A percentile compares a stretch with the other conserved stretches of the same genome.
phyloP scores from a whole-genome alignment of 1,140 invertebrate species.

The Eumaeus atala region DNA sequence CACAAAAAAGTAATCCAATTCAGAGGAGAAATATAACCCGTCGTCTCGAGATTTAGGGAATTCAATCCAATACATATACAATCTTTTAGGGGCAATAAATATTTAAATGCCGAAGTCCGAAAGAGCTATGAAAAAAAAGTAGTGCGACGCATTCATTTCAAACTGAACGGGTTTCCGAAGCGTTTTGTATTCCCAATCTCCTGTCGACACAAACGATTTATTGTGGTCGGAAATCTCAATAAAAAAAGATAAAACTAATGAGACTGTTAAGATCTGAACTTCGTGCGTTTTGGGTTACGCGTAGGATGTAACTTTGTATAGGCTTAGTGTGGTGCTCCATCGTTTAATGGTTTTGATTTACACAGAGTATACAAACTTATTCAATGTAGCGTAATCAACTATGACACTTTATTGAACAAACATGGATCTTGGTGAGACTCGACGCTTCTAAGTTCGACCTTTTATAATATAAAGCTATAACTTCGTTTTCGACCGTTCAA shows the following conservation, averaged over 20 bases:
- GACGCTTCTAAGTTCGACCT: too few relatives aligned
- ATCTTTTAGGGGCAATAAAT: slow-evolving; percentile 26
- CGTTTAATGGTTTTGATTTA: background rate
- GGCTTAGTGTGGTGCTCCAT: background rate
- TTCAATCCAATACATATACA: slow-evolving; percentile 18
- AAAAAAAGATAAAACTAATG: slow-evolving; percentile 21
- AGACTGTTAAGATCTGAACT: slow-evolving; percentile 21
- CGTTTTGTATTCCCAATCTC: slow-evolving; percentile 18
- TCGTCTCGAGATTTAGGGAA: slow-evolving; percentile 16
- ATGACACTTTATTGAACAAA: too few relatives aligned
- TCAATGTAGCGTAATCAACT: too few relatives aligned
- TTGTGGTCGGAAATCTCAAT: slow-evolving; percentile 24
- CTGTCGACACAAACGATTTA: slow-evolving; percentile 25
- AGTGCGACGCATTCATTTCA: slow-evolving; percentile 16
- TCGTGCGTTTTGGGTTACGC: slow-evolving; percentile 11
- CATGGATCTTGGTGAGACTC: too few relatives aligned
- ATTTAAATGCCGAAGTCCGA: slow-evolving; percentile 19
- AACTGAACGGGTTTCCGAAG: slow-evolving; percentile 24
- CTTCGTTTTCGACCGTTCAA: too few relatives aligned
- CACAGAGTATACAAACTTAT: background rate
- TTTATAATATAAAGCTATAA: too few relatives aligned
- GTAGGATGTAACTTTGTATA: slow-evolving; percentile 17
- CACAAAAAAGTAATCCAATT: slow-evolving; percentile 8
- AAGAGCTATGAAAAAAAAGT: slow-evolving; percentile 19
- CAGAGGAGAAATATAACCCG: slow-evolving; percentile 12